Conservation (phyloP, 2,797 vertebrate species). For the Chiroxiphia lanceolata region DNA sequence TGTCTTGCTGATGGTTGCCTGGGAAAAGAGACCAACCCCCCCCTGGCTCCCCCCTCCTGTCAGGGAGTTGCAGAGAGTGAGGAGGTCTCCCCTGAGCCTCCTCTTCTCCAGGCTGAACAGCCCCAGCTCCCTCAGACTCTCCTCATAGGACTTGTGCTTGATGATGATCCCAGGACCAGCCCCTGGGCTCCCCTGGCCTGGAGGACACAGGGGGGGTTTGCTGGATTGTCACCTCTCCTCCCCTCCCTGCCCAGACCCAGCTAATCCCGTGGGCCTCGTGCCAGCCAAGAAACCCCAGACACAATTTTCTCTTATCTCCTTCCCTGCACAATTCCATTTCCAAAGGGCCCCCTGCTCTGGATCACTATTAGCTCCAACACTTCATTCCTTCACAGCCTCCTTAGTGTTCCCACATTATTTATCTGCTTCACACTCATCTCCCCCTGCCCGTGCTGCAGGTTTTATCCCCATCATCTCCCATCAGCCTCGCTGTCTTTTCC, state of each 20-base stretch:
- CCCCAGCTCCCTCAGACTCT: too few relatives aligned
- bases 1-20: too few relatives aligned
- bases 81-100: too few relatives aligned
- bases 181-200: rapidly evolving
- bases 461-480: constrained; percentile 19
- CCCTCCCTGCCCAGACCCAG: too few relatives aligned
- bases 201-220: rapidly evolving
- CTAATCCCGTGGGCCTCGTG: background rate
- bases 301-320: background rate
- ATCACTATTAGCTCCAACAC: background rate
- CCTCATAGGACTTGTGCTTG: too few relatives aligned
- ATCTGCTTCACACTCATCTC: background rate
- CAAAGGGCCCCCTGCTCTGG: background rate
- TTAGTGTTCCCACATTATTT: background rate
- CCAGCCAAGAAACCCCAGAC: background rate
- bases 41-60: too few relatives aligned
- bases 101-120: too few relatives aligned
- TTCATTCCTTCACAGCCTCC: background rate
- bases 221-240: rapidly evolving
- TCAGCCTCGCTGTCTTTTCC: constrained; percentile 13
- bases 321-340: background rate
- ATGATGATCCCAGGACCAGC: background rate
- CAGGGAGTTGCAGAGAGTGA: too few relatives aligned
- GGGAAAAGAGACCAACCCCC: too few relatives aligned
- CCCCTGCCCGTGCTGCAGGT: background rate